phyloP scores from a whole-genome alignment of 37 sponge, comb jelly and placozoan genomes.

The Dysidea cf. avara region DNA sequence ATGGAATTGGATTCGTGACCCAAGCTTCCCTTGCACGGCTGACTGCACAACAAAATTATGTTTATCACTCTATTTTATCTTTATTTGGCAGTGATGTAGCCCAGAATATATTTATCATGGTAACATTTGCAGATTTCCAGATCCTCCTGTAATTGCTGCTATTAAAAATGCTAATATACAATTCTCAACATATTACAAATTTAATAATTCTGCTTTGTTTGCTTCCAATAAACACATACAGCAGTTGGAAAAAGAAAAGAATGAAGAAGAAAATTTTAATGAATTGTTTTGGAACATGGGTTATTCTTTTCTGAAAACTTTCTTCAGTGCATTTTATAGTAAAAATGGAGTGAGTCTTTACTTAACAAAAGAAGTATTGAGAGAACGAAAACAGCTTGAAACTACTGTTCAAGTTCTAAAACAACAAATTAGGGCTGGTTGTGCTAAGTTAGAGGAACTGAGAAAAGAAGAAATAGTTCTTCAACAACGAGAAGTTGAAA shows the following conservation, averaged over 20 bases:
- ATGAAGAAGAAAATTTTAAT: slow-evolving; percentile 20
- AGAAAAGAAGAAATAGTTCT: too few relatives aligned
- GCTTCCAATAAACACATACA: background rate
- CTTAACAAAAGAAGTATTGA: slow-evolving; percentile 61
- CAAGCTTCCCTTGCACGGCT: too few relatives aligned
- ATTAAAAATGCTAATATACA: slow-evolving; percentile 50
- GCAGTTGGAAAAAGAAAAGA: too few relatives aligned
- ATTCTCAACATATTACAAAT: too few relatives aligned
- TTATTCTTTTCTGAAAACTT: slow-evolving; percentile 27
- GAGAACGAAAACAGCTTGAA: too few relatives aligned
- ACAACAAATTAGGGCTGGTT: too few relatives aligned
- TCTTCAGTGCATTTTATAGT: slow-evolving; percentile 40
- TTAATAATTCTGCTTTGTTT: too few relatives aligned
- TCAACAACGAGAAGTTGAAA: too few relatives aligned
- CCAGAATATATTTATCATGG: slow-evolving; percentile 65
- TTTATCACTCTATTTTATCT: slow-evolving; percentile 65
- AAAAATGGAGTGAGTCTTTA: slow-evolving; percentile 28
- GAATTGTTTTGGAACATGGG: slow-evolving; percentile 83
- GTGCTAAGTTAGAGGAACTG: slow-evolving; percentile 6
- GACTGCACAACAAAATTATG: too few relatives aligned
- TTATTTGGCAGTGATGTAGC: slow-evolving; percentile 58
- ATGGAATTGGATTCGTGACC: too few relatives aligned
- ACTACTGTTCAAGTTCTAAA: too few relatives aligned
- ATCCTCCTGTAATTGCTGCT: slow-evolving; percentile 59
- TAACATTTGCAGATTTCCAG: slow-evolving; percentile 74